These are phyloP conservation scores for Drosophila mauritiana DNA, from an alignment of 1,140 invertebrate species.

Conservation along the genomic window DNA sequence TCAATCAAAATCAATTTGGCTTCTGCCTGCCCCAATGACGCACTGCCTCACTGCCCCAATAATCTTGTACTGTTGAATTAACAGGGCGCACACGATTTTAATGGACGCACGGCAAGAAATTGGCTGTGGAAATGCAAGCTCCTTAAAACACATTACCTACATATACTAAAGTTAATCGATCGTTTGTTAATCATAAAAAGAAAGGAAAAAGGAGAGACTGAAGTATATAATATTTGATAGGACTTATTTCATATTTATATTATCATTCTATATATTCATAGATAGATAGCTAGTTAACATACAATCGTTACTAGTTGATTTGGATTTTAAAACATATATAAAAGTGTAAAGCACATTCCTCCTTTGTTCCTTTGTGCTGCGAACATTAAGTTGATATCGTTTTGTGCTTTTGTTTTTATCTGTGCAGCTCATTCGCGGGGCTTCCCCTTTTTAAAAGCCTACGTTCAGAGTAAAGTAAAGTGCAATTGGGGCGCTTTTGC, in stretches of 20 bases:
- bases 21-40: background rate
- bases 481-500: slow-evolving; percentile 20
- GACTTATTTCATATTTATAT: too few species aligned
- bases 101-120: background rate
- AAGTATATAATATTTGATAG: too few species aligned
- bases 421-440: background rate
- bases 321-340: too few species aligned
- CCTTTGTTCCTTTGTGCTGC: too few species aligned
- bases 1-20: slow-evolving; percentile 40
- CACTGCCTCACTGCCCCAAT: background rate
- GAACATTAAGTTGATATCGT: background rate
- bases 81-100: background rate
- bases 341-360: too few species aligned
- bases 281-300: too few species aligned
- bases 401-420: background rate
- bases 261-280: too few species aligned
- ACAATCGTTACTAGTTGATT: too few species aligned
- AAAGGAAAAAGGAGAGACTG: too few species aligned
- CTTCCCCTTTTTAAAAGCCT: background rate
- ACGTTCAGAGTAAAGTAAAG: slow-evolving; percentile 22
- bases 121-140: background rate
- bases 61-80: slow-evolving; percentile 20
- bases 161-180: too few species aligned
- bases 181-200: too few species aligned
- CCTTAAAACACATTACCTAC: too few species aligned